Base-by-base conservation (phyloP, 2,888 invertebrate genomes). In the Andrena camellia region DNA sequence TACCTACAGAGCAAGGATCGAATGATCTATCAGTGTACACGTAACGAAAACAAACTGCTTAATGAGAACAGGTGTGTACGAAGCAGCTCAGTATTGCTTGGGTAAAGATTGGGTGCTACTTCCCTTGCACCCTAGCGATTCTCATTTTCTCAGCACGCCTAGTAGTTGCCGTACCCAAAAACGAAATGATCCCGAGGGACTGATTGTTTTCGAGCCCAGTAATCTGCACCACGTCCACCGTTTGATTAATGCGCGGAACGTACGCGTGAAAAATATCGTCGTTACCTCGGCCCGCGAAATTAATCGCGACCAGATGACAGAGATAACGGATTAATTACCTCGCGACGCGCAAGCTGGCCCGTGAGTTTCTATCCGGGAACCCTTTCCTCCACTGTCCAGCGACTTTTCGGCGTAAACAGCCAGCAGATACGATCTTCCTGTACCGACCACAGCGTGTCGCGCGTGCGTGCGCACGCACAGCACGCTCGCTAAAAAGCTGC, bases 321-420 rank as follows among this genome's bases (percentile, higher is more conserved):
- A 91, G 92, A 92, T 92, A 92, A 89, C 89, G 84, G 84, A 85
- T 89, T 92, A 91, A 90, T 91, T 91, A 90, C 87, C 85, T 83
- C 82, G 85, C 80, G 66, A 69, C 70, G 67, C 35, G 68, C 48
- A 69, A 73, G 57, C 57, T 48, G 72, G 29, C 62, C 67, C 60
- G 29, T 59, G 31, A n/a, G 20, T 50, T 42, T 52, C 72, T 63
- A 26, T 52, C 60, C 42, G 29, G 35, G 26, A 48, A 57, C 48
- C 29, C 70, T 67, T 85, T 75, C 77, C 77, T 54, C 17, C 70
- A 17, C 26, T 29, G 50, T 59, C 33, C 78, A 29, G 48, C 57
- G 52, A 23, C 64, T 69, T 78, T 81, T 62, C 50, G 68, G 68
- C 78, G 80, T 77, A 80, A 85, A 84, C 81, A 64, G 23, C 78